Evolutionary conservation across 1,140 invertebrate species (phyloP).

Genomic region (Heterodera carotae): DNA sequence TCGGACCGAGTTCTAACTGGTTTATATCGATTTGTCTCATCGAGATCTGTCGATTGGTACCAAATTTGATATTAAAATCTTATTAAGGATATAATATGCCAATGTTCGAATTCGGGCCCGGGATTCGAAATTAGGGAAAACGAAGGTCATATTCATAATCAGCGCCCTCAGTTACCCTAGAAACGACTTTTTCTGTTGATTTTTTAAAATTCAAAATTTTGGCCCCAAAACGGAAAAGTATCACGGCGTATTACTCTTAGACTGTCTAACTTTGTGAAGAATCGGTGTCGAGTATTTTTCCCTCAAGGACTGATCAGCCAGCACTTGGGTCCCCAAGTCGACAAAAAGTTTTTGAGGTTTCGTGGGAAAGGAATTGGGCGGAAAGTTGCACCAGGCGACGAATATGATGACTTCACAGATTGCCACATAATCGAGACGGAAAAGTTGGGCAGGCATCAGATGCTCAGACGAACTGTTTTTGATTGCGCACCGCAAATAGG

Average conservation of each 20-base stretch:
- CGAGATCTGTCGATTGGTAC: no score
- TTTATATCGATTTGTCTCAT: no score
- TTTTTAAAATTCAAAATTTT: no score
- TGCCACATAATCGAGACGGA: background rate
- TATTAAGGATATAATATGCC: no score
- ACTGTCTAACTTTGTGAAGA: background rate
- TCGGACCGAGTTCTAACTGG: no score
- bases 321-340: conserved; percentile 15
- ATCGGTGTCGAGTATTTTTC: background rate
- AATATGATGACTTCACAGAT: background rate
- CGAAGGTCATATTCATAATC: no score
- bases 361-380: background rate
- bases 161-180: no score
- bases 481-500: background rate
- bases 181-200: no score
- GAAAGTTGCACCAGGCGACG: conserved; percentile 13
- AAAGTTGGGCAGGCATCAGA: conserved; percentile 1
- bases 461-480: background rate
- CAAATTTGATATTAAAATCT: no score
- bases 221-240: no score
- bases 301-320: background rate
- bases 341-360: background rate
- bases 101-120: no score
- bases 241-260: background rate
- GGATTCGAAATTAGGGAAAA: no score